These are phyloP conservation scores for Nicator chloris DNA, from an alignment of 2,113 vertebrate species.

Conservation along the genomic window DNA sequence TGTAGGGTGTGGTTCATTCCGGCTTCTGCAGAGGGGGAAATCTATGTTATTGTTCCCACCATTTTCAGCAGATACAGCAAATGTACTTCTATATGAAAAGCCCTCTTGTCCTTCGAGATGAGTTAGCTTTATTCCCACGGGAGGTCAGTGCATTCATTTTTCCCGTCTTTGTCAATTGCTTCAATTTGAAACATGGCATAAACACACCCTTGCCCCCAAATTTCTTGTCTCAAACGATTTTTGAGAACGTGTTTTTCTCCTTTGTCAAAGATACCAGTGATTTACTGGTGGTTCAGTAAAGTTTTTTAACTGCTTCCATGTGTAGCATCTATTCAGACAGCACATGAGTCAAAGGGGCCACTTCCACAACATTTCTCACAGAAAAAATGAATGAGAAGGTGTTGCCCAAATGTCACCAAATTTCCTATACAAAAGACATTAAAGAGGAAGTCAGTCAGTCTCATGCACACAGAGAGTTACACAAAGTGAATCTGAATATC, in stretches of 20 bases:
- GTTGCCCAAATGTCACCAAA: not conserved
- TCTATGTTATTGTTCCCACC: not conserved
- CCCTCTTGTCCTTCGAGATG: not conserved
- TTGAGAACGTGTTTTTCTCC: slow-evolving; percentile 13
- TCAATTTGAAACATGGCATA: slow-evolving; percentile 20
- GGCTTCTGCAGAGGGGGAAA: not conserved
- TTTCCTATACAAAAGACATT: not conserved
- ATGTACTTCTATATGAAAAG: not conserved
- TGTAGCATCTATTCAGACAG: not conserved
- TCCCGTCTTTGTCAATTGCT: slow-evolving; percentile 8
- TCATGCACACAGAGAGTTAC: not conserved
- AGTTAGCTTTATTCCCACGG: slow-evolving; percentile 1
- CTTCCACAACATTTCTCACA: not conserved
- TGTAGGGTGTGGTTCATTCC: not conserved
- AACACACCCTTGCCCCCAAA: not conserved
- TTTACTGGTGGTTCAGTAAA: not conserved
- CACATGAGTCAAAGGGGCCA: slow-evolving; percentile 7
- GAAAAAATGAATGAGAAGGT: slow-evolving; percentile 9
- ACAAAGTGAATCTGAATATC: not conserved
- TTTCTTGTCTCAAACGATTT: slow-evolving; percentile 22
- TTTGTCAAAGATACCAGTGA: slow-evolving; percentile 16
- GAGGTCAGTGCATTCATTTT: slow-evolving; percentile 1
- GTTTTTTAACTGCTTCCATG: slow-evolving; percentile 10
- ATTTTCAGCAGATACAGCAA: not conserved
- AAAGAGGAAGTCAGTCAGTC: not conserved